A percentile compares a stretch with the other conserved stretches of the same genome.
These are phyloP conservation scores for Cryptotermes secundus DNA, from an alignment of 1,140 invertebrate genomes.

Conservation along the genomic window DNA sequence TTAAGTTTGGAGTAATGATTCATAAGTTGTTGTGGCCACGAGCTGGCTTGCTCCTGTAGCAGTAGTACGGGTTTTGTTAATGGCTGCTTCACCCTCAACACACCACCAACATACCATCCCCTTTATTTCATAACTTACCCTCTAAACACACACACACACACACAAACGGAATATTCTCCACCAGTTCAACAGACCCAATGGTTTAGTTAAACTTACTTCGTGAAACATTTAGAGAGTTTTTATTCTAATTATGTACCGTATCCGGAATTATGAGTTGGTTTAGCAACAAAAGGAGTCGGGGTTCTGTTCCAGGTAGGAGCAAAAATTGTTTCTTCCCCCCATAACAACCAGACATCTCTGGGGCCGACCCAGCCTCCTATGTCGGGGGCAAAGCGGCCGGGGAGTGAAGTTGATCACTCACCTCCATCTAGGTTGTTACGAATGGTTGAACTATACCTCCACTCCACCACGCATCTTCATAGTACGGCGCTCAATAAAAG, in stretches of 20 bases:
- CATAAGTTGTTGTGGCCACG: constrained; percentile 36
- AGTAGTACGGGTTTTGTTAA: neutral
- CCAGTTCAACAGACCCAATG: neutral
- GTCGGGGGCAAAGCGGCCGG: no score
- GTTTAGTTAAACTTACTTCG: neutral
- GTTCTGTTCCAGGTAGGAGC: no score
- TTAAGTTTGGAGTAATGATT: constrained; percentile 35
- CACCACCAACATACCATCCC: constrained; percentile 13
- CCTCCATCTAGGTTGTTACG: no score
- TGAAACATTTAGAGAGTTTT: neutral
- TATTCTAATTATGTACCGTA: neutral
- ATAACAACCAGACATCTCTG: no score
- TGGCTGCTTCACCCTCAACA: neutral
- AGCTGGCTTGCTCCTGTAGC: constrained; percentile 19
- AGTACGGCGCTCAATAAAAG: no score
- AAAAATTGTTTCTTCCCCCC: no score
- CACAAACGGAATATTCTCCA: constrained; percentile 7
- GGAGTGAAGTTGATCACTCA: no score
- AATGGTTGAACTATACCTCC: no score
- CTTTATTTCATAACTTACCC: constrained; percentile 17
- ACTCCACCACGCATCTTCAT: no score
- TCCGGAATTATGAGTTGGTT: no score
- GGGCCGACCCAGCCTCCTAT: no score
- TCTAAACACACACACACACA: neutral
- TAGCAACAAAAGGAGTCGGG: no score